A percentile compares a stretch with the other conserved stretches of the same genome.
Evolutionary conservation across 2,797 vertebrate species (phyloP).

Genomic region (Tokudaia muenninki): DNA sequence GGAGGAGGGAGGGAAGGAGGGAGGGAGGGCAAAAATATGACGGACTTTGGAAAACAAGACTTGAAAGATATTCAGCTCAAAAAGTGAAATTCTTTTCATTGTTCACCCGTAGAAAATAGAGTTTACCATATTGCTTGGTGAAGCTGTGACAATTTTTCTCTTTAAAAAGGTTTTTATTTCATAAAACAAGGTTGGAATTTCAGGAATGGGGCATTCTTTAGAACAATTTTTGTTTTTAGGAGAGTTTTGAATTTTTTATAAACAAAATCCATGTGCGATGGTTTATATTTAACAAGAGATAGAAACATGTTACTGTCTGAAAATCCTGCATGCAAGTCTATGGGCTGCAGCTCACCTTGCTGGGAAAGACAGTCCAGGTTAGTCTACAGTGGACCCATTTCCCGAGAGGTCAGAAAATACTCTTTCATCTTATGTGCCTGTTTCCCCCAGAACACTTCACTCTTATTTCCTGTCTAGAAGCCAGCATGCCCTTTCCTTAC

Average conservation of each 20-base stretch:
- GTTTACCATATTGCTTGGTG: slow-evolving; percentile 73
- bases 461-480: background rate
- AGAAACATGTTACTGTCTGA: background rate
- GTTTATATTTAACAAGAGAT: background rate
- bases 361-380: background rate
- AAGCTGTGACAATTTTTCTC: slow-evolving; percentile 74
- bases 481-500: background rate
- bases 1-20: too few relatives aligned
- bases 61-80: background rate
- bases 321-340: background rate
- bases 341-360: too few relatives aligned
- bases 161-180: slow-evolving; percentile 74
- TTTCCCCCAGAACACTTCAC: background rate
- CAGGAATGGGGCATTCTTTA: slow-evolving; percentile 52
- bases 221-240: background rate
- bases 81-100: background rate
- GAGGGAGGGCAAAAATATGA: background rate
- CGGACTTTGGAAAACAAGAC: background rate
- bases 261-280: background rate
- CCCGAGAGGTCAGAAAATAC: background rate
- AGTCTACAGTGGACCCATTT: background rate
- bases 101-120: slow-evolving; percentile 14
- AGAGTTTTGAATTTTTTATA: background rate
- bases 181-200: background rate
- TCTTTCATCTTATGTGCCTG: background rate